Evolutionary conservation across 2,888 invertebrate species (phyloP).

Genomic region (Lasioglossum lativentre): DNA sequence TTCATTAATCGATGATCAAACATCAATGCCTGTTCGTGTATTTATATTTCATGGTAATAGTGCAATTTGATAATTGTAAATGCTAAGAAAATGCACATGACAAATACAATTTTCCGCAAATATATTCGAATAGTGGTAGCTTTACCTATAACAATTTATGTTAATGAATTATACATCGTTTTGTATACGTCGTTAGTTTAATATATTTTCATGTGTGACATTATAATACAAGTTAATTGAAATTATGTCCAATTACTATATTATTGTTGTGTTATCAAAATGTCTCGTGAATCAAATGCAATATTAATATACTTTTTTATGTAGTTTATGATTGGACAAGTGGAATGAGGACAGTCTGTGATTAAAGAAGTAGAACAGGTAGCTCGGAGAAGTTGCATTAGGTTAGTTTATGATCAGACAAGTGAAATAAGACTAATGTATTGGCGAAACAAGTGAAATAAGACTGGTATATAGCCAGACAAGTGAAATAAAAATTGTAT

Average conservation of each 20-base stretch:
- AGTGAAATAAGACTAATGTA: no score
- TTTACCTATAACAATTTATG: background rate
- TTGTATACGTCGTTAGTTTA: background rate
- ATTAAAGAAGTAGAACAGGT: no score
- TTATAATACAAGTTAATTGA: background rate
- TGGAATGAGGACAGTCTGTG: no score
- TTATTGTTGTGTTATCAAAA: background rate
- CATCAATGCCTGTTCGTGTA: background rate
- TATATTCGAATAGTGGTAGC: background rate
- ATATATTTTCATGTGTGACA: background rate
- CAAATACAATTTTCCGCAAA: no score
- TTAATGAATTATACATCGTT: background rate
- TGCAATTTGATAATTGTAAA: background rate
- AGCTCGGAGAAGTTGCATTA: background rate
- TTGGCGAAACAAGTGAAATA: no score
- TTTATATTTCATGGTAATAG: no score
- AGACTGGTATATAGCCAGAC: no score
- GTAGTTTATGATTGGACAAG: background rate
- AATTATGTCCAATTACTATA: background rate
- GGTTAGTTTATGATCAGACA: background rate
- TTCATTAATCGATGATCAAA: background rate
- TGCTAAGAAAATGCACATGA: no score
- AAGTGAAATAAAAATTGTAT: no score
- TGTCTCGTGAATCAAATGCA: no score
- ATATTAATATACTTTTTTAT: background rate